A percentile compares a stretch with the other conserved stretches of the same genome.
Evolutionary conservation across 2,888 invertebrate species (phyloP).

Genomic region (Neoscelio sp.): DNA sequence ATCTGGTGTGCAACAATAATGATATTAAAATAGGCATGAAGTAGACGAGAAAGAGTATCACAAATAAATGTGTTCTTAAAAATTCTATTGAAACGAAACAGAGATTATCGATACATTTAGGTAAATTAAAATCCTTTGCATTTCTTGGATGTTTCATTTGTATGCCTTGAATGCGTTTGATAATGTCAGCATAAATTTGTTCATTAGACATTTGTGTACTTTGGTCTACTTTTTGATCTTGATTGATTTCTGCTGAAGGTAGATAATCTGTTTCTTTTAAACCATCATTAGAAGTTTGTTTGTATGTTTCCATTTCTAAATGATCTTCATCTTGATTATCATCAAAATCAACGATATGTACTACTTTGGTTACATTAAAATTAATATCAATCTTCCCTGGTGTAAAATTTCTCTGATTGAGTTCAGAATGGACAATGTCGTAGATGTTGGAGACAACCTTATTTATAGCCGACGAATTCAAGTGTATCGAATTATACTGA

Average conservation of each 20-base stretch:
- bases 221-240: too few relatives aligned
- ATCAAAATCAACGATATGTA: slow-evolving; percentile 17
- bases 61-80: slow-evolving; percentile 76
- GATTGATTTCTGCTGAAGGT: too few relatives aligned
- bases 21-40: slow-evolving; percentile 61
- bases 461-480: slow-evolving; percentile 68
- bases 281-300: not conserved
- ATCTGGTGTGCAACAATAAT: slow-evolving; percentile 40
- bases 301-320: not conserved
- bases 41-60: slow-evolving; percentile 73
- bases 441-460: slow-evolving; percentile 74
- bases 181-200: slow-evolving; percentile 73
- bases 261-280: too few relatives aligned
- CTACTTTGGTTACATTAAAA: slow-evolving; percentile 23
- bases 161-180: slow-evolving; percentile 73
- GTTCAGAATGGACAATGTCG: slow-evolving; percentile 69
- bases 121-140: slow-evolving; percentile 12
- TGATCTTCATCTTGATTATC: not conserved
- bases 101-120: slow-evolving; percentile 58
- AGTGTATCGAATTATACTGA: slow-evolving; percentile 8
- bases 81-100: slow-evolving; percentile 76
- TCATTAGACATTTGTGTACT: slow-evolving; percentile 55
- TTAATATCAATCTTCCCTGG: not conserved
- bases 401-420: slow-evolving; percentile 51
- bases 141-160: too few relatives aligned